Base-by-base conservation (phyloP, 1,140 invertebrate genomes). In the Ips typographus region DNA sequence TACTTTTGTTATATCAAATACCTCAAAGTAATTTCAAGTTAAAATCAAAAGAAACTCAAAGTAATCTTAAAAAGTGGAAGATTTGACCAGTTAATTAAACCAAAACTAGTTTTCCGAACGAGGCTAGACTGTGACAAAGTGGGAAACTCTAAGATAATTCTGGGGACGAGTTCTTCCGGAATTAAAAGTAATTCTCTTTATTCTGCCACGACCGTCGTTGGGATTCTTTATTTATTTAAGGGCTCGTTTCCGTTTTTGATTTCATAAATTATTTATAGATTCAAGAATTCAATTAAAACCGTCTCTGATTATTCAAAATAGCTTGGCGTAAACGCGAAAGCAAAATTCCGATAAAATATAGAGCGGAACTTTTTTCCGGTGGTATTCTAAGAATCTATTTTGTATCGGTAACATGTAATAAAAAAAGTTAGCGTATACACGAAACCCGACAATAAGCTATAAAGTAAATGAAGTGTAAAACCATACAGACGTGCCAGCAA, bases 181-280 rank as follows among this genome's bases (percentile, higher is more conserved):
- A 68, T 68, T 68, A 68, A 62, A 68, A 68, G 59, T 62, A 68
- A 68, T 60, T 67, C 67, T 44, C 67, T 56, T 56, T 53, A 56
- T 44, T 62, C 58, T 36, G 41, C 43, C 39, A 47, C 47, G 44
- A 3, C 57, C 3, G 55, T 2, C 42, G 7, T 52, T 43, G 63
- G 7, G 36, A 3, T 59, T 66, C 65, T 58, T 61, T 68, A 68
- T 59, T 68, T 68, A 68, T 68, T 68, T 60, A 68, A 68, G 58
- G 37, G 42, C 57, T 53, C 57, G 56, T 68, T 68, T 68, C 65
- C 65, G 65, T 68, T 68, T 68, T 68, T 68, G 66, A 68, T 68
- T 68, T 68, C 59, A 68, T 68, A 62, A 68, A 68, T 68, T 68
- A 68, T 68, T 68, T 68, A 68, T 68, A n/a, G 51, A 42, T 36